Base-by-base conservation (phyloP, 2,113 vertebrate genomes). In the Cochlearius cochlearius region DNA sequence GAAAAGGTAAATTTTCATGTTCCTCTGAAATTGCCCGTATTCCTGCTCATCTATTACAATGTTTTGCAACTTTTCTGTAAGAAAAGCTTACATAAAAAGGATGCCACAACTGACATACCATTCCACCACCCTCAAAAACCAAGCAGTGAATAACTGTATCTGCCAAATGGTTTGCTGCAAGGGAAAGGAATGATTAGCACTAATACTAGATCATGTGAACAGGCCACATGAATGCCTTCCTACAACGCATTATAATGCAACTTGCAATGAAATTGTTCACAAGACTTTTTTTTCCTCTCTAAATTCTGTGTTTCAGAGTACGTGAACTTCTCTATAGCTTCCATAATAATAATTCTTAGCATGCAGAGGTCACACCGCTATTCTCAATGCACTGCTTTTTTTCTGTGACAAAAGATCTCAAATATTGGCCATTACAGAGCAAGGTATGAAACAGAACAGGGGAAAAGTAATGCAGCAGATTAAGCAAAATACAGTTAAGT, bases 211-310 rank as follows among this genome's bases (percentile, higher is more conserved):
- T 23, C 64, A 16, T 2, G 12, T 8, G n/a, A 76, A 52, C 23
- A 12, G 41, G 72, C 39, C 29, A 53, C 30, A 11, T 0, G 2
- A 49, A 20, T 30, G 60, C 23, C 43, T 86, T 32, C 55, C 76
- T n/a, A 41, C 4, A 1, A 26, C 0, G 1, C 32, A 2, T 43
- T 23, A 7, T 16, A 17, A 25, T 5, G 25, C 53, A 64, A 81
- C 45, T 26, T 19, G 59, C 60, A 29, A 27, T 50, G 36, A 55
- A 64, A 76, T 29, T n/a, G 50, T 30, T 81, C 60, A 15, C 20
- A 11, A 22, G 8, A 26, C 12, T 13, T 62, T 49, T 53, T 32
- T 43, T 8, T 16, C 5, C 67, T 47, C 49, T 30, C 64, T 21
- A 23, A 55, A 27, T 41, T 45, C 52, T 10, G 9, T 21, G 25